These are phyloP conservation scores for Heteromormyrus szaboi DNA, from an alignment of 2,797 vertebrate species.

Conservation along the genomic window DNA sequence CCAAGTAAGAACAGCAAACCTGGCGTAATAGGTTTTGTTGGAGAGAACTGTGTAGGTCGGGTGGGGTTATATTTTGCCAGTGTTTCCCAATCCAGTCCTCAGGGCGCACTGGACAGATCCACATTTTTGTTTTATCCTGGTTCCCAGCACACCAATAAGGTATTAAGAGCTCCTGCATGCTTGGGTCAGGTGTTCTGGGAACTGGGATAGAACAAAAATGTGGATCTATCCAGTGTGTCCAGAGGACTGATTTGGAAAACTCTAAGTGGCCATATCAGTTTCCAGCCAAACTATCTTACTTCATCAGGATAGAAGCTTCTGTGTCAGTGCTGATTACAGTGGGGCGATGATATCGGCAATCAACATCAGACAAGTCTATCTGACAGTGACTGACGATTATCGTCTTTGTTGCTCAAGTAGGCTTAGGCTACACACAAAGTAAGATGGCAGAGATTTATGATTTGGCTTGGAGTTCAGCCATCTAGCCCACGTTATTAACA, in stretches of 20 bases:
- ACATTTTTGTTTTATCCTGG: neutral
- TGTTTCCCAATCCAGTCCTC: neutral
- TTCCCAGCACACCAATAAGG: neutral
- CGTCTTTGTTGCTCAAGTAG: neutral
- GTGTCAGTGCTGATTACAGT: neutral
- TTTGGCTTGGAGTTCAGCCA: neutral
- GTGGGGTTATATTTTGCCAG: neutral
- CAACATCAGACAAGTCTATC: neutral
- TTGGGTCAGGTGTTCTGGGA: neutral
- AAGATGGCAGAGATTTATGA: neutral
- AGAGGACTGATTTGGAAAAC: neutral
- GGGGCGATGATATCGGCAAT: neutral
- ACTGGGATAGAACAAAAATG: neutral
- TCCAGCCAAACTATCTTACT: neutral
- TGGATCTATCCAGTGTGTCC: neutral
- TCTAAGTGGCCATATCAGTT: neutral
- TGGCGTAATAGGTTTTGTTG: neutral
- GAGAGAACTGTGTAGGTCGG: neutral
- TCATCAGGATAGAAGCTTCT: neutral
- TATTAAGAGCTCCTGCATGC: neutral
- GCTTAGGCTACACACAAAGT: neutral
- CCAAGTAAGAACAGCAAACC: conserved; percentile 58
- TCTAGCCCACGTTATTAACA: neutral
- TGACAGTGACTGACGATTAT: neutral
- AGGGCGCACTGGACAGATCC: neutral